A percentile compares a stretch with the other conserved stretches of the same genome.
These are phyloP conservation scores for Coenonympha glycerion DNA, from an alignment of 2,888 invertebrate species.

Conservation along the genomic window DNA sequence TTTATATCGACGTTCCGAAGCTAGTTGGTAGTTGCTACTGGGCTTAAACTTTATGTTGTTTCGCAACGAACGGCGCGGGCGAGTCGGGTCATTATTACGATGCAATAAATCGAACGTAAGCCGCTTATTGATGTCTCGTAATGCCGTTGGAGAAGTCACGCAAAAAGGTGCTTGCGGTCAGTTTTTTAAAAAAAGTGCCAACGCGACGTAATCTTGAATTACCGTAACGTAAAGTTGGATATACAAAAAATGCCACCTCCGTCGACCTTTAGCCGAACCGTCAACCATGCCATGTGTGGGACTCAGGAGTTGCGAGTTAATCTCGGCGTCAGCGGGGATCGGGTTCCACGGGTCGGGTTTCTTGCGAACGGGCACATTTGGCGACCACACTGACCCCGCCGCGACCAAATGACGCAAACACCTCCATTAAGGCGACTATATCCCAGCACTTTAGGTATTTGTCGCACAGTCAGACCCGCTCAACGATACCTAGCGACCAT, in stretches of 20 bases:
- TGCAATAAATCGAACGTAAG: constrained; percentile 53
- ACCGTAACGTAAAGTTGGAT: constrained; percentile 43
- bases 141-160: constrained; percentile 12
- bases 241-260: constrained; percentile 61
- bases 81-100: constrained; percentile 45
- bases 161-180: constrained; percentile 9
- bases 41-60: constrained; percentile 57
- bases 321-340: constrained; percentile 54
- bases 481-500: too few species aligned
- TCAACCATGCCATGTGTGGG: constrained; percentile 53
- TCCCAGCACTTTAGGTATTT: too few species aligned
- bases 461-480: too few species aligned
- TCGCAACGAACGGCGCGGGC: constrained; percentile 43
- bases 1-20: constrained; percentile 53
- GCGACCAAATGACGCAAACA: constrained; percentile 59
- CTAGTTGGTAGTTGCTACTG: constrained; percentile 51
- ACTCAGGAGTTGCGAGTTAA: constrained; percentile 56
- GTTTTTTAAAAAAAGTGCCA: constrained; percentile 12
- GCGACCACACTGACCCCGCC: constrained; percentile 52
- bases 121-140: constrained; percentile 37
- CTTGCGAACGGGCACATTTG: constrained; percentile 59
- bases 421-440: constrained; percentile 59
- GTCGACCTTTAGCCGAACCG: constrained; percentile 60
- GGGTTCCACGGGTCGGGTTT: constrained; percentile 53
- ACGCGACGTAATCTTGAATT: constrained; percentile 23